Evolutionary conservation across 2,797 vertebrate genomes (phyloP).

Genomic region (Zalophus californianus): DNA sequence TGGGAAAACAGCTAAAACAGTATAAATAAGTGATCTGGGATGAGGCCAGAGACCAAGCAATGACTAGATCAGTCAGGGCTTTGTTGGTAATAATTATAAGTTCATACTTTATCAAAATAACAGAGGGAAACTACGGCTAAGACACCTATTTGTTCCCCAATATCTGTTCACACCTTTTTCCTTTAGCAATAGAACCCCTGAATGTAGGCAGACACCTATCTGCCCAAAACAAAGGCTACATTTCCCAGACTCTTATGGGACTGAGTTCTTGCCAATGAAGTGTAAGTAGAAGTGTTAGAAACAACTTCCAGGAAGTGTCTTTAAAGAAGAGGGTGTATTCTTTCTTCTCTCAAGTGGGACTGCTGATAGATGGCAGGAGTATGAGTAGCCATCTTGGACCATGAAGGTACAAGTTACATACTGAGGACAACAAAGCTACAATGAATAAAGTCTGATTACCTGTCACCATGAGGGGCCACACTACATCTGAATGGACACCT

Average conservation of each 20-base stretch:
- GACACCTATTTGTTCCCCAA: neutral
- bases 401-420: neutral
- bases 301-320: neutral
- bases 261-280: neutral
- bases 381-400: neutral
- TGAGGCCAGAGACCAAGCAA: neutral
- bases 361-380: neutral
- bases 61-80: neutral
- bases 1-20: neutral
- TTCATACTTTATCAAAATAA: neutral
- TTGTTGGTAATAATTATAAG: neutral
- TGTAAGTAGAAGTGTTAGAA: neutral
- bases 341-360: neutral
- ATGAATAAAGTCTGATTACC: neutral
- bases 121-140: neutral
- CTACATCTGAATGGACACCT: neutral
- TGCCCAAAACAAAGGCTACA: conserved; percentile 19
- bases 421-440: neutral
- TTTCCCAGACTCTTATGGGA: conserved; percentile 9
- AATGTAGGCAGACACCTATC: neutral
- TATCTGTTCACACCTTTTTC: neutral
- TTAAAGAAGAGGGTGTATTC: neutral
- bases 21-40: neutral
- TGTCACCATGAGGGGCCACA: neutral
- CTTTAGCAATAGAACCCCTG: neutral